Conservation (phyloP, 1,140 invertebrate species). For the Uloborus diversus region DNA sequence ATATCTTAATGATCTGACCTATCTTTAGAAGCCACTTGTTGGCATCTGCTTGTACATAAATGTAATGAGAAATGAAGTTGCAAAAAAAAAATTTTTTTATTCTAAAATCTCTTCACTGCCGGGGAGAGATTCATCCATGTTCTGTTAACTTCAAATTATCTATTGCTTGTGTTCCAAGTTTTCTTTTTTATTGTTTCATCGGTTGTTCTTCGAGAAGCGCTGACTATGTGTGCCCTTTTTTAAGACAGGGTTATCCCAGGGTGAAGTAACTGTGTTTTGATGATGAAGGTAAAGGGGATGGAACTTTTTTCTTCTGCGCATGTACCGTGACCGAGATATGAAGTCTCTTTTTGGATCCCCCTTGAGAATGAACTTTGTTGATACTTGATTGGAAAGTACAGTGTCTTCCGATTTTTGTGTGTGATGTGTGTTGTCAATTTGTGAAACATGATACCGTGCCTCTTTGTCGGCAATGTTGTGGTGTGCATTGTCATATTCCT, state of each 20-base stretch:
- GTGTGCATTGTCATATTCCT: conserved; percentile 40
- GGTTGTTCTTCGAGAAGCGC: background rate
- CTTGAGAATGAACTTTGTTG: conserved; percentile 26
- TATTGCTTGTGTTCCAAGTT: background rate
- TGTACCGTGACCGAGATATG: conserved; percentile 51
- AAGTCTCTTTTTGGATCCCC: conserved; percentile 27
- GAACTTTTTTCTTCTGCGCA: conserved; percentile 51
- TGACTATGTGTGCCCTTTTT: conserved; percentile 43
- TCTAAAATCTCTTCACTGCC: background rate
- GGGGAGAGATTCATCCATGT: background rate
- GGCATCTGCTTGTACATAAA: background rate
- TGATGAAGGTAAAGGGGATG: conserved; percentile 38
- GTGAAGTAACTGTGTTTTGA: conserved; percentile 50
- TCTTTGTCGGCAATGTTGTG: conserved; percentile 42
- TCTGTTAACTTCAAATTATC: background rate
- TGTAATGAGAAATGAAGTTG: background rate
- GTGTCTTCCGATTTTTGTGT: conserved; percentile 31
- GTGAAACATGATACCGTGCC: conserved; percentile 46
- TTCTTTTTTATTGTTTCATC: background rate
- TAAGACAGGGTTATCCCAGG: conserved; percentile 22
- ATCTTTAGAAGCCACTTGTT: background rate
- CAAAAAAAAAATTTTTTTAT: background rate
- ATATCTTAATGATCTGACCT: background rate
- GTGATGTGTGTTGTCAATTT: conserved; percentile 17
- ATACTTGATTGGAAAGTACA: conserved; percentile 42